These are phyloP conservation scores for Deilephila elpenor DNA, from an alignment of 2,888 invertebrate genomes.

Conservation along the genomic window DNA sequence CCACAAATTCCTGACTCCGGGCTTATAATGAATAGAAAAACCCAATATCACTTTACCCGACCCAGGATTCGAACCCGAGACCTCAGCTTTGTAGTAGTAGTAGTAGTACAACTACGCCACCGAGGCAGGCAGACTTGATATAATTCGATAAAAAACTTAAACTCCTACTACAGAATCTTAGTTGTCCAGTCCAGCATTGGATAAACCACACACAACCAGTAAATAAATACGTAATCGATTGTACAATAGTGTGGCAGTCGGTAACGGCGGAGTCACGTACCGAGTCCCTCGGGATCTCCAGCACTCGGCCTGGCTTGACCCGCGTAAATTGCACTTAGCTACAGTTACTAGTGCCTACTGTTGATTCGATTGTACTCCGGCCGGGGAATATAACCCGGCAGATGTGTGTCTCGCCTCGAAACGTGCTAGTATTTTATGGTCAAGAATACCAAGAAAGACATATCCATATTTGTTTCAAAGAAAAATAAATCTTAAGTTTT, in stretches of 20 bases:
- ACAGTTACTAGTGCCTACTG: slow-evolving; percentile 17
- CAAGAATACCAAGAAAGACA: not conserved
- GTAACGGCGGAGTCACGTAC: slow-evolving; percentile 30
- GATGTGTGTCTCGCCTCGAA: not conserved
- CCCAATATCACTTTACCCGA: too few relatives aligned
- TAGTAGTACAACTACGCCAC: too few relatives aligned
- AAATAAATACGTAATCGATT: slow-evolving; percentile 24
- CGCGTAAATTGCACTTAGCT: slow-evolving; percentile 30
- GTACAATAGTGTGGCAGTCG: not conserved
- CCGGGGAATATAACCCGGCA: slow-evolving; percentile 9
- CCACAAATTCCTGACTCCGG: too few relatives aligned
- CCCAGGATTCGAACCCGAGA: too few relatives aligned
- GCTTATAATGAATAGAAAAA: too few relatives aligned
- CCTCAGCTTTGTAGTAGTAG: too few relatives aligned
- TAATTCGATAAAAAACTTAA: too few relatives aligned
- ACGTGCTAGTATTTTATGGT: not conserved
- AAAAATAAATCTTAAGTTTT: too few relatives aligned
- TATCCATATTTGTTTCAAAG: not conserved
- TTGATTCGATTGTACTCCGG: slow-evolving; percentile 32
- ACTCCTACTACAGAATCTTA: too few relatives aligned
- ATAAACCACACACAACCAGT: not conserved
- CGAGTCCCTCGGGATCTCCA: slow-evolving; percentile 27
- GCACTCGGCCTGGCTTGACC: slow-evolving; percentile 27
- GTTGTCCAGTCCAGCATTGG: too few relatives aligned
- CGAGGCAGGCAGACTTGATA: too few relatives aligned